Percentiles rank a stretch among this genome's conserved stretches.
Evolutionary conservation across 2,797 vertebrate species (phyloP).

Genomic region (Champsocephalus esox): DNA sequence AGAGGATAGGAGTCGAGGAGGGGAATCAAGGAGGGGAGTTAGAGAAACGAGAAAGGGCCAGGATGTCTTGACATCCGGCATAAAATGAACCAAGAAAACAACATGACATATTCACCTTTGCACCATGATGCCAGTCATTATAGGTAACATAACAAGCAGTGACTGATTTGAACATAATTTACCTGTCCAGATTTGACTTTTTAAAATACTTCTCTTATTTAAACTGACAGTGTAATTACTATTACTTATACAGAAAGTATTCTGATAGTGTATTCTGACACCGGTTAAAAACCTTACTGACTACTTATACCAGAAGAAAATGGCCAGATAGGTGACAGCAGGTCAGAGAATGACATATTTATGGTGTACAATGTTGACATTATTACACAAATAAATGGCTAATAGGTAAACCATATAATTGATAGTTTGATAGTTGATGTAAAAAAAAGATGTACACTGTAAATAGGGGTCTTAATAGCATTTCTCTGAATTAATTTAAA

Average conservation of each 20-base stretch:
- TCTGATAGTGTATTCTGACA: neutral
- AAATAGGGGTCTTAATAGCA: neutral
- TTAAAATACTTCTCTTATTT: neutral
- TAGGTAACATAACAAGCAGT: too few species aligned
- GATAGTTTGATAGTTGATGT: too few species aligned
- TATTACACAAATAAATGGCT: neutral
- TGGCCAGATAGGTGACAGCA: neutral
- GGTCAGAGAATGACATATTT: neutral
- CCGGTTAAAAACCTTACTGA: neutral
- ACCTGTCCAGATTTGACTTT: neutral
- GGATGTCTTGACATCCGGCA: neutral
- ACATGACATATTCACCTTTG: neutral
- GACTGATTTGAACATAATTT: neutral
- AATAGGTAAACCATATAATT: too few species aligned
- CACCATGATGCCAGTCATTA: neutral
- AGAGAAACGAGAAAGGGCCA: too few species aligned
- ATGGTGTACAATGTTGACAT: neutral
- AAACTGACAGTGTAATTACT: neutral
- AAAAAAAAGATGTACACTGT: neutral
- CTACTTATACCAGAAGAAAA: neutral
- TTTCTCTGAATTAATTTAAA: neutral
- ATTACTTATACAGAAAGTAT: neutral
- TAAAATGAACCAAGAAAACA: neutral
- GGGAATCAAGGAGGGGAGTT: too few species aligned
- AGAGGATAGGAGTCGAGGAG: too few species aligned